Evolutionary conservation across 2,797 vertebrate species (phyloP).

Genomic region (Moxostoma hubbsi): DNA sequence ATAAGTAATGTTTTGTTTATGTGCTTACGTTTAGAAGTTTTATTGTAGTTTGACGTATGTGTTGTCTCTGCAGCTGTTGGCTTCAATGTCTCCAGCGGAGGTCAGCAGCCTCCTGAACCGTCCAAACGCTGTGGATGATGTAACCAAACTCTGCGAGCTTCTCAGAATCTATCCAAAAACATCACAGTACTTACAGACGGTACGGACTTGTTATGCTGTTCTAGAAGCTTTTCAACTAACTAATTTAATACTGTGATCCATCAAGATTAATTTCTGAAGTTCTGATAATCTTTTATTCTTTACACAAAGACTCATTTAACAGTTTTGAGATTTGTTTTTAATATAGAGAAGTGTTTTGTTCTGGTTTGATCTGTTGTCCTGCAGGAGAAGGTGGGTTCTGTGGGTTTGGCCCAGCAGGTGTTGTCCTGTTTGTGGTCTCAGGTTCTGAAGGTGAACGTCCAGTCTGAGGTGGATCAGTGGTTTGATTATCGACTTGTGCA

Average conservation of each 20-base stretch:
- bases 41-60: not conserved
- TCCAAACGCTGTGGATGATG: conserved; percentile 55
- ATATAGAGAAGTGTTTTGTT: no score
- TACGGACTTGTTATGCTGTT: conserved; percentile 48
- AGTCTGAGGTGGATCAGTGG: conserved; percentile 64
- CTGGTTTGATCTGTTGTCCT: conserved; percentile 45
- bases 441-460: conserved; percentile 63
- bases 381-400: conserved; percentile 52
- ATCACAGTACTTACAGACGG: conserved; percentile 67
- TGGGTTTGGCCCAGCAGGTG: conserved; percentile 58
- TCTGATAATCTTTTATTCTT: no score
- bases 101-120: conserved; percentile 66
- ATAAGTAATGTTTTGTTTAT: not conserved
- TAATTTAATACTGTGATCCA: no score
- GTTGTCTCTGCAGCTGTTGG: conserved; percentile 69
- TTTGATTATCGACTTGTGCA: conserved; percentile 61
- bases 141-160: conserved; percentile 67
- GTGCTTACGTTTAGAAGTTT: not conserved
- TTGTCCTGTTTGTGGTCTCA: conserved; percentile 70
- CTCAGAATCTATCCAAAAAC: conserved; percentile 65
- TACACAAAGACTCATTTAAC: no score
- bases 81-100: conserved; percentile 69
- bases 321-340: no score
- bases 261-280: no score
- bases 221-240: no score